Evolutionary conservation across 2,797 vertebrate genomes (phyloP), one percentile per base, ranked within the genome.

Genomic region (Pangasius krempfi): DNA sequence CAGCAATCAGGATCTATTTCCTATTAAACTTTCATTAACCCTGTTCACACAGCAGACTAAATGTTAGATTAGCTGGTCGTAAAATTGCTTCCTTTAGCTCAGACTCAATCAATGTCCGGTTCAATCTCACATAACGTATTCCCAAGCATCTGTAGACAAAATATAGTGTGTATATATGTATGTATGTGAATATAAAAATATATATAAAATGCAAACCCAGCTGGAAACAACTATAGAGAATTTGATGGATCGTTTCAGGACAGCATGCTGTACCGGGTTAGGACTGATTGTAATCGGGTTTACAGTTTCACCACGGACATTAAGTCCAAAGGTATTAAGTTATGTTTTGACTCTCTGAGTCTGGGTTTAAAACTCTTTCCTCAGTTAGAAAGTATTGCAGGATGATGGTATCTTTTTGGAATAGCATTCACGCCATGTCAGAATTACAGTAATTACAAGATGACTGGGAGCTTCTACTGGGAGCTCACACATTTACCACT

Each of bases 1-100:
- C 37, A 81, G 54, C 79, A 60, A 91, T 89, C 88, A 80, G 85
- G 86, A 89, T 91, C 89, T 62, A 81, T 92, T 92, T 90, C 90
- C 87, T 85, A 88, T 91, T 89, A 91, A 89, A 91, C 40, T 89
- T 91, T 86, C 50, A 88, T 91, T 64, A 86, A 56, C 40, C 64
- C 70, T 37, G 80, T 86, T 75, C 85, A 54, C 86, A 44, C 87
- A 33, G 60, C 25, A n/a, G 80, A 60, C 76, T 89, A 68, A 52
- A 56, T 84, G 87, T 75, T 86, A 58, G 68, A 86, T 79, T 85
- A 60, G 73, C 75, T 56, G 2, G 18, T 9, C 12, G 7, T 64
- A 47, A 44, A 62, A 83, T 47, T 27, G 37, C 9, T 64, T 27
- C 58, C 37, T 13, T 37, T 37, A 58, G 18, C 78, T 22, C 4